Evolutionary conservation across 2,113 vertebrate species (phyloP).

Genomic region (Xyliphius kryptos): DNA sequence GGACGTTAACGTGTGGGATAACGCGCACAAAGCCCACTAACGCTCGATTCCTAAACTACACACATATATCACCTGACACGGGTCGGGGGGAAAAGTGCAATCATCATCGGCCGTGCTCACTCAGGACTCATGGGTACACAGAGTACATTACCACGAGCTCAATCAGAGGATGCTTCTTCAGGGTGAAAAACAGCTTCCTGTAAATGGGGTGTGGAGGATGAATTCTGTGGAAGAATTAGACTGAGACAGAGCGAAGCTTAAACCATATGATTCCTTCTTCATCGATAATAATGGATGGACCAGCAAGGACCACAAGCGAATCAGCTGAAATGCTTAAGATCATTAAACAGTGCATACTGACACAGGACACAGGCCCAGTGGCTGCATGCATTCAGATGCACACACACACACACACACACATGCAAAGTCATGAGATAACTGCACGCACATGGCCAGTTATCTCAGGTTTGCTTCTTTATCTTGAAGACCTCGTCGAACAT

Average conservation of each 20-base stretch:
- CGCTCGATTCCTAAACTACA: too few relatives aligned
- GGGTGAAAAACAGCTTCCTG: slow-evolving; percentile 31
- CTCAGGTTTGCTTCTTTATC: neutral
- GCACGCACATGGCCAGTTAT: neutral
- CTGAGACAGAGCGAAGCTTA: slow-evolving; percentile 2
- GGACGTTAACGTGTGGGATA: too few relatives aligned
- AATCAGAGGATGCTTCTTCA: slow-evolving; percentile 22
- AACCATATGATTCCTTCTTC: slow-evolving; percentile 29
- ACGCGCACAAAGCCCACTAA: too few relatives aligned
- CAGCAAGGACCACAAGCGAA: slow-evolving; percentile 12
- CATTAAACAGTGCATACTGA: slow-evolving; percentile 1
- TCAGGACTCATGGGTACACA: slow-evolving; percentile 4
- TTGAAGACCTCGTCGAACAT: neutral
- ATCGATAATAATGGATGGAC: slow-evolving; percentile 33
- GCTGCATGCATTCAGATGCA: slow-evolving; percentile 5
- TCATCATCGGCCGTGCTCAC: neutral
- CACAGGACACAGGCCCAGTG: neutral
- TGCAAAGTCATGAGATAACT: neutral
- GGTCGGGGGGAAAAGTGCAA: too few relatives aligned
- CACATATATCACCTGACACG: too few relatives aligned
- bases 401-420: neutral
- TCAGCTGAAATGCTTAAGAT: too few relatives aligned
- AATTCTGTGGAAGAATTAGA: slow-evolving; percentile 32
- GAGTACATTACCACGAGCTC: slow-evolving; percentile 20
- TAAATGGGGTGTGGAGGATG: slow-evolving; percentile 41